phyloP scores from a whole-genome alignment of 2,888 invertebrate species.

The Linhomoeus sp. region DNA sequence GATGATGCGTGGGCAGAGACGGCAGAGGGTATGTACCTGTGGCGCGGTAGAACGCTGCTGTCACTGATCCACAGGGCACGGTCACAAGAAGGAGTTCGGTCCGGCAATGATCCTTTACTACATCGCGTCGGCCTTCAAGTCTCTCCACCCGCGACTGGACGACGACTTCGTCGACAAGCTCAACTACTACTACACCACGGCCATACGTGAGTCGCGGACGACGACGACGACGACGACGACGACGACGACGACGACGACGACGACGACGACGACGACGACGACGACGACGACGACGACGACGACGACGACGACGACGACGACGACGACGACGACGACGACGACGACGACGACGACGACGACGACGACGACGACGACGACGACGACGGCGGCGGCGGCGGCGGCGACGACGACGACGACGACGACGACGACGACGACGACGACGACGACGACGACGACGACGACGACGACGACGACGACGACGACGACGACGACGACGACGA shows the following conservation, averaged over 20 bases:
- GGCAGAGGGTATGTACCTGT: no score
- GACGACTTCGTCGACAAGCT: conserved; percentile 28
- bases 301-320: conserved; percentile 2
- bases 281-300: conserved; percentile 39
- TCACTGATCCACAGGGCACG: conserved; percentile 18
- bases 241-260: neutral
- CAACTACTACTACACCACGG: conserved; percentile 28
- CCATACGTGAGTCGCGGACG: conserved; percentile 19
- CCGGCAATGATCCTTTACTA: conserved; percentile 29
- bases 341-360: conserved; percentile 1
- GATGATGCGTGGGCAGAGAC: no score
- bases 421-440: conserved; percentile 2
- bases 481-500: no score
- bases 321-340: conserved; percentile 3
- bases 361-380: conserved; percentile 4
- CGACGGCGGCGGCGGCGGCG: conserved; percentile 4
- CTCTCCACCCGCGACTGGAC: conserved; percentile 25
- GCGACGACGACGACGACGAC: conserved; percentile 2
- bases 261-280: conserved; percentile 42
- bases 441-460: conserved; percentile 4
- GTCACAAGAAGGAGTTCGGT: conserved; percentile 27
- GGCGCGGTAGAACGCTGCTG: no score
- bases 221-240: neutral
- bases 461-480: neutral
- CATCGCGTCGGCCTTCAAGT: conserved; percentile 26